phyloP scores from a whole-genome alignment of 2,888 invertebrate genomes.

The Dryococelus australis region DNA sequence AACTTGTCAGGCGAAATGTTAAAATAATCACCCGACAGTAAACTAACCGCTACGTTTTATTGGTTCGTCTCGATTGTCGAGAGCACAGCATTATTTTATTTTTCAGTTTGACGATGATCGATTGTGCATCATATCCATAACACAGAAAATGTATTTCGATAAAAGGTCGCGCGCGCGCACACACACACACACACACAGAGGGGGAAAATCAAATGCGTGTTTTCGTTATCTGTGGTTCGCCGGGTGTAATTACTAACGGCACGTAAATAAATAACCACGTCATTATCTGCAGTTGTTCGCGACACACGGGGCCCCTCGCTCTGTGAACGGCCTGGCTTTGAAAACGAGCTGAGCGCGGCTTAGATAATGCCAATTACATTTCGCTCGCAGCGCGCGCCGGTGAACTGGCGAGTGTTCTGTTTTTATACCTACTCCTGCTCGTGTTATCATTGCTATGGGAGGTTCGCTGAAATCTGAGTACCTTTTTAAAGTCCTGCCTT shows the following conservation, averaged over 20 bases:
- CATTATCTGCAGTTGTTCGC: neutral
- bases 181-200: too few relatives aligned
- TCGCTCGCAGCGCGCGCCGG: neutral
- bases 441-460: too few relatives aligned
- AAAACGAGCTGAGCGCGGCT: neutral
- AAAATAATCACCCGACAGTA: too few relatives aligned
- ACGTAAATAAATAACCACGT: constrained; percentile 1
- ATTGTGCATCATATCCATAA: neutral
- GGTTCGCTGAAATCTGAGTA: too few relatives aligned
- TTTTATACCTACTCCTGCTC: too few relatives aligned
- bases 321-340: neutral
- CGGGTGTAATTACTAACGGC: neutral
- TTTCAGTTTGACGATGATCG: neutral
- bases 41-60: too few relatives aligned
- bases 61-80: too few relatives aligned
- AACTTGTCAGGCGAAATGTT: too few relatives aligned
- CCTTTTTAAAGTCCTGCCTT: too few relatives aligned
- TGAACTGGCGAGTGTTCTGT: too few relatives aligned
- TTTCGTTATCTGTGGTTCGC: neutral
- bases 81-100: too few relatives aligned
- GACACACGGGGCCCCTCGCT: neutral
- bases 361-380: neutral
- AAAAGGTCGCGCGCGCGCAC: neutral
- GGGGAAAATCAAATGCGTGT: neutral
- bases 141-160: neutral